Evolutionary conservation across 1,140 invertebrate species (phyloP), one percentile per base, ranked within the genome.

Genomic region (Metaphire vulgaris): DNA sequence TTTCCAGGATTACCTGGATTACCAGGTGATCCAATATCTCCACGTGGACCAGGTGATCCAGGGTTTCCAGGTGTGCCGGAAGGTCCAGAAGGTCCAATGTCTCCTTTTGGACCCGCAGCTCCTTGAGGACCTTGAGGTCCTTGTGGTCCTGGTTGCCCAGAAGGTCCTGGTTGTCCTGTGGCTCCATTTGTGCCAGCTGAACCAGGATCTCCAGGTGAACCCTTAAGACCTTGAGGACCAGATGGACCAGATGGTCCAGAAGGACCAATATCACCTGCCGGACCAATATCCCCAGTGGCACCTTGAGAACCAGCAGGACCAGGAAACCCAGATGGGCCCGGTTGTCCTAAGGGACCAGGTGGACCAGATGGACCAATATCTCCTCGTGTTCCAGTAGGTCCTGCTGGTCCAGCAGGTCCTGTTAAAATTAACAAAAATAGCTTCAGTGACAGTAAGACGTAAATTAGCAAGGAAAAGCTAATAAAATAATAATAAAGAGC

Each of bases 391-490:
- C 75, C 75, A n/a, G 28, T 32, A 2, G 6, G 69, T 21, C 75
- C 75, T 33, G 90, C 89, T 26, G 91, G 88, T 1, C 92, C 92
- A 2, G 91, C 87, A 14, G 91, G 88, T 21, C 92, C 93, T 87
- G 93, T 92, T 75, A n/a, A n/a, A n/a, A n/a, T n/a, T n/a, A n/a
- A n/a, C n/a, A n/a, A n/a, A n/a, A n/a, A n/a, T n/a, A n/a, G n/a
- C n/a, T n/a, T n/a, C n/a, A n/a, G n/a, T n/a, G n/a, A n/a, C n/a
- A n/a, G n/a, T n/a, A n/a, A n/a, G n/a, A n/a, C n/a, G n/a, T n/a
- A n/a, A n/a, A n/a, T n/a, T n/a, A n/a, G n/a, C n/a, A n/a, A n/a
- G n/a, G n/a, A n/a, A n/a, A n/a, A n/a, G n/a, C n/a, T n/a, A n/a
- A n/a, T n/a, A n/a, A n/a, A n/a, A n/a, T n/a, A n/a, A n/a, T n/a